phyloP scores from a whole-genome alignment of 2,113 vertebrate species.

The Odocoileus hemionus region DNA sequence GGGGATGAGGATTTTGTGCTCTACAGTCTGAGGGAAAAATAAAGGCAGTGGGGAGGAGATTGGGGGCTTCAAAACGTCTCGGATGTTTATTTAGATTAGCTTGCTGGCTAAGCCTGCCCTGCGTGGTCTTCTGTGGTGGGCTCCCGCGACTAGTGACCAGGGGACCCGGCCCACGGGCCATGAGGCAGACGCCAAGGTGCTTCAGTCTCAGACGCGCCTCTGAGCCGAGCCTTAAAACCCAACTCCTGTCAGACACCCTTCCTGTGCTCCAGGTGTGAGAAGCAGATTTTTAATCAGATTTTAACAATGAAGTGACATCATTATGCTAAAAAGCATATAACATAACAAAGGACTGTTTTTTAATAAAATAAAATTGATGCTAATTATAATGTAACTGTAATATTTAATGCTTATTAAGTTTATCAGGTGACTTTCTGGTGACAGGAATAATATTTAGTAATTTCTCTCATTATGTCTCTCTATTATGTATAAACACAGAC shows the following conservation, averaged over 20 bases:
- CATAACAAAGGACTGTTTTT: conserved; percentile 43
- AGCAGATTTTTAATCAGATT: conserved; percentile 57
- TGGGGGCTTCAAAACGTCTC: not conserved
- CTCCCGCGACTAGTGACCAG: not conserved
- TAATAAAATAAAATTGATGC: conserved; percentile 53
- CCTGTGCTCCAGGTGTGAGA: conserved; percentile 29
- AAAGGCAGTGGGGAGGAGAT: not conserved
- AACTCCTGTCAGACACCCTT: not conserved
- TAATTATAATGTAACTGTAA: conserved; percentile 56
- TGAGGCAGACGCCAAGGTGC: conserved; percentile 8
- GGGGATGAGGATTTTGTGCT: not conserved
- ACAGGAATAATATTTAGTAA: conserved; percentile 28
- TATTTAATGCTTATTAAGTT: conserved; percentile 49
- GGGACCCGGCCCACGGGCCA: not conserved
- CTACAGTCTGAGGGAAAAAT: not conserved
- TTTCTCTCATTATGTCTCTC: not conserved
- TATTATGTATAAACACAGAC: not conserved
- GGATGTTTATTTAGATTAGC: not conserved
- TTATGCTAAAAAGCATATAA: conserved; percentile 1
- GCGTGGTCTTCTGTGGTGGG: not conserved
- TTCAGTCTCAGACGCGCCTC: conserved; percentile 9
- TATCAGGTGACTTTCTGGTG: conserved; percentile 33
- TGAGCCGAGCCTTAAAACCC: conserved; percentile 49
- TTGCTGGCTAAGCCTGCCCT: conserved; percentile 36
- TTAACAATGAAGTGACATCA: conserved; percentile 24